phyloP scores from a whole-genome alignment of 92 coral and sea anemone genomes.

The Porites evermanni region DNA sequence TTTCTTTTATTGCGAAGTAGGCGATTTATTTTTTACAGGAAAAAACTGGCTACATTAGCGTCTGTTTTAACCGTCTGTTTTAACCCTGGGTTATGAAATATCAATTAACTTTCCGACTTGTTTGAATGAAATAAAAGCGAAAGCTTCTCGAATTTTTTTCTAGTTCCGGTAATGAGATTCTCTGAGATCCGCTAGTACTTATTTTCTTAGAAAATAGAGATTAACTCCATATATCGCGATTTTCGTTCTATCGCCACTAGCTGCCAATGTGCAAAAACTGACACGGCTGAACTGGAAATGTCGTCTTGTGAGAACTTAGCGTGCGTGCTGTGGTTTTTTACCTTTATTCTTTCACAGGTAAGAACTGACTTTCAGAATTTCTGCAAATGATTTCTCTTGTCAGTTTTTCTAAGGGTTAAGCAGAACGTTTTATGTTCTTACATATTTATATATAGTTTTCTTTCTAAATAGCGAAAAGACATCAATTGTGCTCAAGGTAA shows the following conservation, averaged over 20 bases:
- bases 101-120: not conserved
- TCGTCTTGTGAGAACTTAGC: not conserved
- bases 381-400: too few species aligned
- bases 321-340: slow-evolving; percentile 6
- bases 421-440: too few species aligned
- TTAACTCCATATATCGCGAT: not conserved
- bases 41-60: not conserved
- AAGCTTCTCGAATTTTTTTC: not conserved
- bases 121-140: slow-evolving; percentile 4
- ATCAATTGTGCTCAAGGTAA: slow-evolving; percentile 4
- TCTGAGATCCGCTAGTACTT: slow-evolving; percentile 3
- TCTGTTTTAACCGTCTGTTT: not conserved
- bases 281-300: not conserved
- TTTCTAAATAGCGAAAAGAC: not conserved
- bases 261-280: not conserved
- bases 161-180: slow-evolving; percentile 5
- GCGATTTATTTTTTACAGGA: not conserved
- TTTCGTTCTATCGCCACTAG: not conserved
- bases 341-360: slow-evolving; percentile 6
- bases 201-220: not conserved
- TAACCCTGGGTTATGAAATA: not conserved
- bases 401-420: too few species aligned
- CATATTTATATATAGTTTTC: not conserved
- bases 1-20: not conserved
- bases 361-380: not conserved